Evolutionary conservation across 2,113 vertebrate species (phyloP).

Genomic region (Pholis gunnellus): DNA sequence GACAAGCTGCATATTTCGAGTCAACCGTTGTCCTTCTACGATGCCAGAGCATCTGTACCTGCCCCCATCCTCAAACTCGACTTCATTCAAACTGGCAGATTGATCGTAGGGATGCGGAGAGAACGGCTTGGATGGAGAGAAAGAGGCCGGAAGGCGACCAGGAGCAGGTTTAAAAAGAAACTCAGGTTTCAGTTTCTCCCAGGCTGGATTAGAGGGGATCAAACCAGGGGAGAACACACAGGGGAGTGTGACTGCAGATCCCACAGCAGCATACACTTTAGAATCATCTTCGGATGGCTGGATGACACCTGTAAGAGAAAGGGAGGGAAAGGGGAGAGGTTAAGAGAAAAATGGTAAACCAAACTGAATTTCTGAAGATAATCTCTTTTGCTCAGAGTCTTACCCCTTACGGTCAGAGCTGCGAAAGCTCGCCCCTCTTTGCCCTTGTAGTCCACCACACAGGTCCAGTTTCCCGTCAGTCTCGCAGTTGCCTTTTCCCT

Average conservation of each 20-base stretch:
- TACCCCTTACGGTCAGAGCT: conserved; percentile 77
- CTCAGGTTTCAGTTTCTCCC: conserved; percentile 59
- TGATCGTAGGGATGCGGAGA: conserved; percentile 36
- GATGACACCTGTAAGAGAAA: conserved; percentile 72
- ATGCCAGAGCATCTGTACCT: conserved; percentile 76
- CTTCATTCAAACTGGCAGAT: conserved; percentile 65
- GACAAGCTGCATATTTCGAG: conserved; percentile 73
- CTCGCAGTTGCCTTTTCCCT: conserved; percentile 7
- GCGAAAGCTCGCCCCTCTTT: conserved; percentile 30
- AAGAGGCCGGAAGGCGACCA: conserved; percentile 26
- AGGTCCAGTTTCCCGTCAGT: conserved; percentile 78
- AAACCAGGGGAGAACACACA: conserved; percentile 76
- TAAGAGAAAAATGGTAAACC: not conserved
- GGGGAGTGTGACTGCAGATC: conserved; percentile 74
- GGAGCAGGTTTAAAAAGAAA: not conserved
- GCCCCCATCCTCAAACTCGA: conserved; percentile 68
- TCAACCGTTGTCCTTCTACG: conserved; percentile 25
- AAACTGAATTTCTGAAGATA: not conserved
- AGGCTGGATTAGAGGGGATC: conserved; percentile 16
- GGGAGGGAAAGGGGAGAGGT: not conserved
- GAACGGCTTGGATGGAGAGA: not conserved
- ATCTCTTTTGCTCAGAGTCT: not conserved
- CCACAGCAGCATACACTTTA: conserved; percentile 74
- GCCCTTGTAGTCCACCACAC: conserved; percentile 33
- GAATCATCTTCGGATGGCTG: conserved; percentile 56